Base-by-base conservation (phyloP, 2,113 vertebrate species). In the Ranitomeya variabilis region DNA sequence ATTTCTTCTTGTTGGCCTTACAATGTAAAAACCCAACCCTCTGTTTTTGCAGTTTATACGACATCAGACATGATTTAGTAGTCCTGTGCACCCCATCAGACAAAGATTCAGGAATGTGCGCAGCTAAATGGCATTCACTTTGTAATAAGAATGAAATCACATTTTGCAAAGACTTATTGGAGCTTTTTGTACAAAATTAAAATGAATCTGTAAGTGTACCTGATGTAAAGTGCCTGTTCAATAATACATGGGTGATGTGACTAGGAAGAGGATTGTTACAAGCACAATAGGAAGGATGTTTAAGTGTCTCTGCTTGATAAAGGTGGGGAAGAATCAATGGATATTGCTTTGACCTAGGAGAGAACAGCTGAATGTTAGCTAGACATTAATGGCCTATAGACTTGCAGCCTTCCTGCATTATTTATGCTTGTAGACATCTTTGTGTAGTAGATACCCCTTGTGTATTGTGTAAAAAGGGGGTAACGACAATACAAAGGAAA, bases 391-490 rank as follows among this genome's bases (percentile, higher is more conserved):
- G 83, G 89, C 71, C 85, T 80, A 90, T 2, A 5, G 15, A 78
- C 66, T 85, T 26, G 87, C 78, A 67, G 86, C 62, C 16, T 90
- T 52, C 67, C 74, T 92, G 69, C 16, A 93, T 93, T 92, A 93
- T 93, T 93, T 90, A 93, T 92, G 59, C 51, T 7, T 23, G 91
- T 86, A 73, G 90, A 90, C 91, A 88, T 91, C 90, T 91, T 86
- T 90, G 89, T 55, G 73, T 80, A 84, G 86, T 86, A 80, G 66
- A 78, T 83, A 89, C 60, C 10, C 62, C 90, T 86, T 80, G 79
- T 26, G 4, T 71, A 88, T 57, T 59, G 21, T 23, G 76, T 69
- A 54, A 80, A 87, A 31, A 37, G 60, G 54, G 16, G 16, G 26
- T n/a, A 73, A 19, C 76, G 52, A 37, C 51, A 71, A 14, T 74